Evolutionary conservation across 92 coral and sea anemone genomes (phyloP), one percentile per base, ranked within the genome.

Genomic region (Porites lobata): DNA sequence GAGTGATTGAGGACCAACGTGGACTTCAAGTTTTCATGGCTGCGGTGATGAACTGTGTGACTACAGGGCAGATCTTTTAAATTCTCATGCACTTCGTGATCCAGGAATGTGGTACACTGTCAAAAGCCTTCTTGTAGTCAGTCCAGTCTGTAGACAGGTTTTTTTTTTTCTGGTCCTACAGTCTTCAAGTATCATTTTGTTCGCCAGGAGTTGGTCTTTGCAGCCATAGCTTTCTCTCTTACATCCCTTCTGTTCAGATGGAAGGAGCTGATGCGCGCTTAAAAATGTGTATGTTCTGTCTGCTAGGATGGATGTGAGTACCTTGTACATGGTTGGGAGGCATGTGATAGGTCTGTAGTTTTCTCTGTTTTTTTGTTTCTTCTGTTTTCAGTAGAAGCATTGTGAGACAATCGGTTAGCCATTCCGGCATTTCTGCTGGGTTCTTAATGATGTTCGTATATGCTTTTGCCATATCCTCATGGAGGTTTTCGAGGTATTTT

Each of bases 191-290:
- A 75, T 50, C 76, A 52, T 50, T 32, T 81, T 81, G 15, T 51
- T 81, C 12, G 54, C 7, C 1, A 71, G 71, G 58, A 81, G 56
- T 59, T 81, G 85, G 64, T 79, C 84, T 22, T 79, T 79, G 50
- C 84, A 79, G 54, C 85, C 65, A 18, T 81, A 67, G 8, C 50
- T 17, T 10, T 50, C 75, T 8, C 64, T 68, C 17, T 26, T n/a
- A 57, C 85, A 81, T 13, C 76, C 85, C 65, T 81, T 81, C 54
- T 67, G 65, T 50, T 64, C 85, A n/a, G 50, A 38, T 13, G 67
- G 78, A 59, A 82, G 69, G 63, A 82, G 43, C 4, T 69, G 50
- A 50, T 82, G 19, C 17, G 43, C 50, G 22, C 8, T 10, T 0
- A 53, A 66, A 38, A 67, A 73, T 15, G 24, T 69, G 58, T 65